Evolutionary conservation across 2,797 vertebrate genomes (phyloP).

Genomic region (Pipistrellus pygmaeus): DNA sequence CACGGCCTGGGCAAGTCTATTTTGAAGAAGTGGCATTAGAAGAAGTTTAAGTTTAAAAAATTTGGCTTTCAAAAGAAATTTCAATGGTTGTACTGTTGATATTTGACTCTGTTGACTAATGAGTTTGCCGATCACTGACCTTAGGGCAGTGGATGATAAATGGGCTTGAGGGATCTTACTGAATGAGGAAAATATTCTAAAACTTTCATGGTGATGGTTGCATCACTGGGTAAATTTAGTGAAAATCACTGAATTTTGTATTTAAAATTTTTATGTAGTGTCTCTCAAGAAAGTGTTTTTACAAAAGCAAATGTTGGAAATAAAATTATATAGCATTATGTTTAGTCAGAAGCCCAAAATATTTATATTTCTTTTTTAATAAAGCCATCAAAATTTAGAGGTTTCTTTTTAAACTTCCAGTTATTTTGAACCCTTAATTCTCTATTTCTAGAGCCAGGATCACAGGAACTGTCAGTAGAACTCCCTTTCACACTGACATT

Average conservation of each 20-base stretch:
- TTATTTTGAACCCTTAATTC: not conserved
- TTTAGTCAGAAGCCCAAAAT: constrained; percentile 31
- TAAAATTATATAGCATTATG: not conserved
- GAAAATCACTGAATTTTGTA: not conserved
- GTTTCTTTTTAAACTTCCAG: not conserved
- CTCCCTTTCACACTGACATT: not conserved
- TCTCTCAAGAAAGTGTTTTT: not conserved
- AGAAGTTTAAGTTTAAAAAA: too few relatives aligned
- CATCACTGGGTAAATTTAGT: not conserved
- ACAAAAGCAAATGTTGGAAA: not conserved
- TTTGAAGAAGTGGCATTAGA: too few relatives aligned
- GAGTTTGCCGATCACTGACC: too few relatives aligned
- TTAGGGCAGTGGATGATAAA: not conserved
- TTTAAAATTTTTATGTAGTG: not conserved
- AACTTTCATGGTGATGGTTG: not conserved
- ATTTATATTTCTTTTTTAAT: constrained; percentile 12
- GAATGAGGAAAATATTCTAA: not conserved
- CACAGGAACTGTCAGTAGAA: not conserved
- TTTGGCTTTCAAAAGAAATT: too few relatives aligned
- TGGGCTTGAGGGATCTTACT: not conserved
- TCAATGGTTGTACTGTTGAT: too few relatives aligned
- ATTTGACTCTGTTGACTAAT: too few relatives aligned
- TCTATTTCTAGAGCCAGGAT: not conserved
- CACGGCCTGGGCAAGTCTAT: too few relatives aligned
- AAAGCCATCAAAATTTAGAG: not conserved